These are phyloP conservation scores for Sipha maydis DNA, from an alignment of 2,888 invertebrate species.

Conservation along the genomic window DNA sequence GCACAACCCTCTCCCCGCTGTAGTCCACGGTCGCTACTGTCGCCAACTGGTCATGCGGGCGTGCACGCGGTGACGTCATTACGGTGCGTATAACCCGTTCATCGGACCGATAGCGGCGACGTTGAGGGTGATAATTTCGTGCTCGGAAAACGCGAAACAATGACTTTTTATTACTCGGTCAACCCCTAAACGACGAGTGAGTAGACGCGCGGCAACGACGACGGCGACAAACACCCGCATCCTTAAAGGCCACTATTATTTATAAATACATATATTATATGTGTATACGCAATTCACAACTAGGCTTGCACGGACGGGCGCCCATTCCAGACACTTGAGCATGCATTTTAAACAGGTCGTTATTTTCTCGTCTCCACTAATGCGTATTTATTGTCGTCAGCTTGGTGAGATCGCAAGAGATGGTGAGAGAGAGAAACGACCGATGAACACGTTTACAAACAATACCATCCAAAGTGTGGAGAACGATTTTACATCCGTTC, in stretches of 20 bases:
- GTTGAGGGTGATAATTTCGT: slow-evolving; percentile 50
- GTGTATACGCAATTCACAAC: background rate
- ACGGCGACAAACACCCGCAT: slow-evolving; percentile 34
- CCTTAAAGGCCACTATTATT: background rate
- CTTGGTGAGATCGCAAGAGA: background rate
- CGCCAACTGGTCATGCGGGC: slow-evolving; percentile 46
- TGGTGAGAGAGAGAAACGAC: background rate
- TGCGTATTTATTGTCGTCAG: slow-evolving; percentile 21
- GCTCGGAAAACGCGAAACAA: slow-evolving; percentile 62
- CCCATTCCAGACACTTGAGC: slow-evolving; percentile 59
- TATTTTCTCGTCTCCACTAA: slow-evolving; percentile 41
- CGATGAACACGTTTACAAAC: background rate
- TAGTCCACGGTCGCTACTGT: background rate
- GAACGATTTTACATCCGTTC: background rate
- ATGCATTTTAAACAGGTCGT: slow-evolving; percentile 60
- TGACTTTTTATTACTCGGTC: slow-evolving; percentile 62
- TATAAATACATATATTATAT: background rate
- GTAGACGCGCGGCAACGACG: background rate
- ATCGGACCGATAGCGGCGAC: background rate
- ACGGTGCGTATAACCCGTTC: slow-evolving; percentile 43
- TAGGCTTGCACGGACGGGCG: slow-evolving; percentile 4
- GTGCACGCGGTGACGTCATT: slow-evolving; percentile 39
- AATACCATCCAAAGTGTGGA: background rate
- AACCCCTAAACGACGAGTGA: slow-evolving; percentile 51
- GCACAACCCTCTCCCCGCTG: slow-evolving; percentile 10